phyloP scores from a whole-genome alignment of 2,113 vertebrate species.

The Bufo bufo region DNA sequence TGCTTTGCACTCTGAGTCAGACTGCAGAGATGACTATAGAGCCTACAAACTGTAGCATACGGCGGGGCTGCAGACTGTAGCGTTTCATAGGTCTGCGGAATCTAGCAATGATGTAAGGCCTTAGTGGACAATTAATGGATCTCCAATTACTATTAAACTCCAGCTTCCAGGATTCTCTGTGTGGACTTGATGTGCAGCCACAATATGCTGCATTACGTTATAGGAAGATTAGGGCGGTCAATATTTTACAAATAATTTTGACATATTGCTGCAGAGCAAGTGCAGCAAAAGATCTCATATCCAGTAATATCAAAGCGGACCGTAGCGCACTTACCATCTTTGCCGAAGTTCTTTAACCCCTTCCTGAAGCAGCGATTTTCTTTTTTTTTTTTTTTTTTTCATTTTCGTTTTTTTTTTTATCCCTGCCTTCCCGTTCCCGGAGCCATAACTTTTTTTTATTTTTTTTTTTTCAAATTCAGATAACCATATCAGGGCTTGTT shows the following conservation, averaged over 20 bases:
- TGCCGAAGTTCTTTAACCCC: not conserved
- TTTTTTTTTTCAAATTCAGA: too few species aligned
- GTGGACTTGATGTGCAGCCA: conserved; percentile 14
- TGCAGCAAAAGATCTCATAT: not conserved
- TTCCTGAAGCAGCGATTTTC: too few species aligned
- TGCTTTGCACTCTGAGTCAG: conserved; percentile 54
- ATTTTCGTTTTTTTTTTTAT: too few species aligned
- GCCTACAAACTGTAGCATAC: conserved; percentile 32
- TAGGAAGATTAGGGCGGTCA: not conserved
- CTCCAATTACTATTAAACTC: conserved; percentile 5
- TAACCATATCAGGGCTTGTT: too few species aligned
- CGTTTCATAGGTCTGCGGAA: conserved; percentile 2
- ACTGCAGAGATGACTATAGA: conserved; percentile 57
- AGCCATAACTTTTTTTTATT: too few species aligned
- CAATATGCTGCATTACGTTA: conserved; percentile 6
- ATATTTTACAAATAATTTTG: not conserved
- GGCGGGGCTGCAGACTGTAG: conserved; percentile 5
- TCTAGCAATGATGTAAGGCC: conserved; percentile 6
- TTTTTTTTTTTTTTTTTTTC: too few species aligned
- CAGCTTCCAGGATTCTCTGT: conserved; percentile 5
- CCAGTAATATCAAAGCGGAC: not conserved
- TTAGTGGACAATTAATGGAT: conserved; percentile 23
- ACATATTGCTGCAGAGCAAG: conserved; percentile 5
- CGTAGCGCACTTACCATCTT: not conserved
- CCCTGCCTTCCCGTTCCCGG: too few species aligned